Evolutionary conservation across 1,140 invertebrate genomes (phyloP).

Genomic region (Trissolcus basalis): DNA sequence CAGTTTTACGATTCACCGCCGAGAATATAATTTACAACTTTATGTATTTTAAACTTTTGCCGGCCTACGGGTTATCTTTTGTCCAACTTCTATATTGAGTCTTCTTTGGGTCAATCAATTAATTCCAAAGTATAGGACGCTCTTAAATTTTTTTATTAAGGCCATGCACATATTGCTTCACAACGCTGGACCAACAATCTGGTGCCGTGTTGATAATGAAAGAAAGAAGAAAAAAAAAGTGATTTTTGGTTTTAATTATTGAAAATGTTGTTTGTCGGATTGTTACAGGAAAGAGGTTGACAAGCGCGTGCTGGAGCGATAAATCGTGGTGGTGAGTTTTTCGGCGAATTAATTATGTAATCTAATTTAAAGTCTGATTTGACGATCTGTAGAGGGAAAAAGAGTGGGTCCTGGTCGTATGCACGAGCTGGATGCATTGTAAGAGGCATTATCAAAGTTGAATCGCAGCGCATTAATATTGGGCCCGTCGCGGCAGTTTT

Average conservation of each 20-base stretch:
- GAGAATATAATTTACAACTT: conserved; percentile 67
- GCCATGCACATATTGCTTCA: not conserved
- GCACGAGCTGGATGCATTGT: conserved; percentile 1
- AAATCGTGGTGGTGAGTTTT: not conserved
- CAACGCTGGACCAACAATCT: too few relatives aligned
- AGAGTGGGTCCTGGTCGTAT: not conserved
- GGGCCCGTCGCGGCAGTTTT: conserved; percentile 2
- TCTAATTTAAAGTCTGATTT: not conserved
- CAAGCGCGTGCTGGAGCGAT: too few relatives aligned
- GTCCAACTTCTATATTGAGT: conserved; percentile 33
- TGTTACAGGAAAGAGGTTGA: too few relatives aligned
- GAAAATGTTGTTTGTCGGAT: too few relatives aligned
- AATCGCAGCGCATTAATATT: conserved; percentile 14
- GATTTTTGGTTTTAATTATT: too few relatives aligned
- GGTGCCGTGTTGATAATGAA: too few relatives aligned
- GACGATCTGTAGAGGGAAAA: not conserved
- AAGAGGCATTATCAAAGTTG: conserved; percentile 16
- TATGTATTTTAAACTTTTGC: too few relatives aligned
- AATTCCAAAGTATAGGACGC: conserved; percentile 12
- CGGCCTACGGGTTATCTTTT: conserved; percentile 34
- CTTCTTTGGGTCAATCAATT: conserved; percentile 35
- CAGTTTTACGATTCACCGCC: conserved; percentile 66
- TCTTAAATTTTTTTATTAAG: conserved; percentile 23
- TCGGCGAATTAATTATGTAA: not conserved
- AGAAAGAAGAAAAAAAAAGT: too few relatives aligned